Evolutionary conservation across 2,797 vertebrate species (phyloP).

Genomic region (Hippoglossus hippoglossus): DNA sequence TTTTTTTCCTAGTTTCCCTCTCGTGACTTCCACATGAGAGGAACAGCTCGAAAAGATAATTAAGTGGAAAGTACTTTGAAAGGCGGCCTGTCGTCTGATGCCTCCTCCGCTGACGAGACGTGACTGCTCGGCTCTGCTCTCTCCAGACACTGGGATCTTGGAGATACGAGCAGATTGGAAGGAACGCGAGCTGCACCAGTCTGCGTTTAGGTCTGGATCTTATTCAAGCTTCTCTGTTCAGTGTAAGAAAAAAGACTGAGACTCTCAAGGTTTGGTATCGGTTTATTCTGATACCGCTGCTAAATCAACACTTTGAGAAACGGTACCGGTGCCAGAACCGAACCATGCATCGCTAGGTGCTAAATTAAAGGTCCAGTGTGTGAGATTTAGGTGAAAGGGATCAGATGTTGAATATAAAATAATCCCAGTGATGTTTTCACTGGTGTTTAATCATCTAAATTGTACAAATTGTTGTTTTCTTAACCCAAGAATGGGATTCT

Average conservation of each 20-base stretch:
- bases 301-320: too few relatives aligned
- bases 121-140: constrained; percentile 43
- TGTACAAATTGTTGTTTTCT: too few relatives aligned
- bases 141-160: constrained; percentile 50
- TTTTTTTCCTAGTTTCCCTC: constrained; percentile 61
- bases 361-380: too few relatives aligned
- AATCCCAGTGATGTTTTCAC: too few relatives aligned
- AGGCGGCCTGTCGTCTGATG: constrained; percentile 57
- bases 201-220: constrained; percentile 27
- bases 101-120: constrained; percentile 68
- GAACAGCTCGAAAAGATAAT: constrained; percentile 58
- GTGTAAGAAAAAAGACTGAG: neutral
- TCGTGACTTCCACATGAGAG: constrained; percentile 74
- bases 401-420: too few relatives aligned
- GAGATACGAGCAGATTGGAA: constrained; percentile 42
- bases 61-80: constrained; percentile 73
- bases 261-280: neutral
- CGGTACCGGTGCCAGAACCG: too few relatives aligned
- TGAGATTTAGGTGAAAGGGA: too few relatives aligned
- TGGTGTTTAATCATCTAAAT: too few relatives aligned
- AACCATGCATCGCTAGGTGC: too few relatives aligned
- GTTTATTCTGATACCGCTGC: too few relatives aligned
- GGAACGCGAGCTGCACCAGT: constrained; percentile 16
- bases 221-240: constrained; percentile 26
- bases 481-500: too few relatives aligned